Percentiles rank a stretch among this genome's conserved stretches.
Evolutionary conservation across 2,113 vertebrate species (phyloP).

Genomic region (Verasper variegatus): DNA sequence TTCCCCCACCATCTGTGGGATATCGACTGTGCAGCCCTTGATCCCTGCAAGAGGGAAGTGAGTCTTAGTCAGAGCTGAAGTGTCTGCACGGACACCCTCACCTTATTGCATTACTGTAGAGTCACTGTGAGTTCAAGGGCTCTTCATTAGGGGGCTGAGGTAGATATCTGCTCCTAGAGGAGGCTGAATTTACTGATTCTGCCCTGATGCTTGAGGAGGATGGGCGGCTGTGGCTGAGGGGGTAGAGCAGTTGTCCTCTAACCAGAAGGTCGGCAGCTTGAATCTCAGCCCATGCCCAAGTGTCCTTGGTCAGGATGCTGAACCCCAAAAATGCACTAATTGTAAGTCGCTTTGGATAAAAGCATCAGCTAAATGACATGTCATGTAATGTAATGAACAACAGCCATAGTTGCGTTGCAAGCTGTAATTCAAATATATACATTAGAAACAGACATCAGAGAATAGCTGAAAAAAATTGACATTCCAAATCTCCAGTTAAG

Average conservation of each 20-base stretch:
- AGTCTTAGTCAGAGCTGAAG: slow-evolving; percentile 52
- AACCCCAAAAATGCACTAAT: too few relatives aligned
- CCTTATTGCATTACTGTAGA: slow-evolving; percentile 39
- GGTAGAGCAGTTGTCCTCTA: too few relatives aligned
- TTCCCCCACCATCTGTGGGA: slow-evolving; percentile 46
- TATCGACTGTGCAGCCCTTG: slow-evolving; percentile 45
- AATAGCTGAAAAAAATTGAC: too few relatives aligned
- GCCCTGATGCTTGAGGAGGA: background rate
- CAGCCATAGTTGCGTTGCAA: background rate
- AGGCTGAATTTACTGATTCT: background rate
- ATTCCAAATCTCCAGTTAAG: too few relatives aligned
- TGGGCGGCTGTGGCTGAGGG: too few relatives aligned
- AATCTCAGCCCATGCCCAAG: too few relatives aligned
- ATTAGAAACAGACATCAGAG: background rate
- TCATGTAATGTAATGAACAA: background rate
- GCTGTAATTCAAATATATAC: background rate
- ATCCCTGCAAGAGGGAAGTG: slow-evolving; percentile 29
- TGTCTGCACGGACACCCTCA: slow-evolving; percentile 32
- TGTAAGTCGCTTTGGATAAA: too few relatives aligned
- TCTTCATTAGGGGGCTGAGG: slow-evolving; percentile 26
- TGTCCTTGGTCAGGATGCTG: too few relatives aligned
- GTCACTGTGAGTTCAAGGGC: slow-evolving; percentile 59
- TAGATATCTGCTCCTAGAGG: slow-evolving; percentile 3
- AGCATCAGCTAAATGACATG: too few relatives aligned
- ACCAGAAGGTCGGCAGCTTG: too few relatives aligned